Evolutionary conservation across 2,797 vertebrate genomes (phyloP), one percentile per base, ranked within the genome.

Genomic region (Coreius guichenoti): DNA sequence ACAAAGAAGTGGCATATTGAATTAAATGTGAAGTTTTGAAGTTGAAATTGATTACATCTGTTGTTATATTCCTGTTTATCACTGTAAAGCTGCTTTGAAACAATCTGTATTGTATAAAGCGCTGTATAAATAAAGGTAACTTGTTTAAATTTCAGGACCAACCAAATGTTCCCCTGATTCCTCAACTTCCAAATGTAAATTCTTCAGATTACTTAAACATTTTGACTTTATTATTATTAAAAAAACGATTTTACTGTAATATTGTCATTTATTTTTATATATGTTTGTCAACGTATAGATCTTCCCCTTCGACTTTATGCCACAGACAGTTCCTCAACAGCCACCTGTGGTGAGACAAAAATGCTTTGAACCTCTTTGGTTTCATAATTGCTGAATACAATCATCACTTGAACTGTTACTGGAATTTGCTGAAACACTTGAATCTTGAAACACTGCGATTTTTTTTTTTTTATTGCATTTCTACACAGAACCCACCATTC

Each of bases 261-360:
- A 29, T 81, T 14, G 74, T 1, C 0, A 5, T 21, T 8, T 13
- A 51, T 56, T 45, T 19, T 70, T 72, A 23, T 63, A 26, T 63
- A 0, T 86, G 2, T 87, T 84, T 86, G 82, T 61, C 61, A 63
- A 43, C 65, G 23, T 47, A 6, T 87, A 96, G 95, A 43, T 91
- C 21, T 86, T 93, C 3, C 93, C 92, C 31, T 93, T 94, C 74
- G 92, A 93, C 2, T 91, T 87, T 29, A 90, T 92, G 43, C 90
- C 90, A 36, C 93, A 93, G 69, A 90, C 86, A 26, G 75, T 72
- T 69, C 93, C 93, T 31, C 93, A 93, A 83, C 93, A 92, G 88
- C 89, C 81, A 45, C 89, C 92, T 49, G 94, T 92, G 77, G 95
- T 95, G 81, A 94, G 92, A 78, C 45, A 47, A 12, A 11, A n/a